phyloP scores from a whole-genome alignment of 37 sponge, comb jelly and placozoan genomes.

The Hormiphora californensis region DNA sequence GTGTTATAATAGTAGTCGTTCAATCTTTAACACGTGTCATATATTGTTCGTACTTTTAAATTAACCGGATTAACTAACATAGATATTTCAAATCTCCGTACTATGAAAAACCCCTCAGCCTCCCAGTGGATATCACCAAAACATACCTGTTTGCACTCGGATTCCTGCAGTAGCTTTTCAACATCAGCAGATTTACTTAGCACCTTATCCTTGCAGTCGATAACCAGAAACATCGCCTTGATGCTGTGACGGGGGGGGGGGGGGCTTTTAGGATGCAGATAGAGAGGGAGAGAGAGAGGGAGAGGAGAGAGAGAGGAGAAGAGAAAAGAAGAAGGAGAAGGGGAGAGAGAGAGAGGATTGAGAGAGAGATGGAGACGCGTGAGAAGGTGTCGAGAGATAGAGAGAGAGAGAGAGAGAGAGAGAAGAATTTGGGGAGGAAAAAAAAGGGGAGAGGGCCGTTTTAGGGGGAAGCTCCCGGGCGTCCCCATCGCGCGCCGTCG shows the following conservation, averaged over 20 bases:
- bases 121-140: background rate
- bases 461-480: no score
- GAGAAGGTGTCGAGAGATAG: background rate
- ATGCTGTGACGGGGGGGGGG: slow-evolving; percentile 59
- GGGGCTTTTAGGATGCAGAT: background rate
- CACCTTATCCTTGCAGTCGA: slow-evolving; percentile 81
- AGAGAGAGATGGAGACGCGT: background rate
- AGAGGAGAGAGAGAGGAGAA: background rate
- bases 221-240: slow-evolving; percentile 77
- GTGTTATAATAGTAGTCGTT: no score
- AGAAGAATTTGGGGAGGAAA: no score
- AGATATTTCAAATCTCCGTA: no score
- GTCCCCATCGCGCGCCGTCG: no score
- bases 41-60: no score
- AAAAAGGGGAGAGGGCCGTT: no score
- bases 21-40: no score
- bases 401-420: no score
- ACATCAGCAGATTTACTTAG: slow-evolving; percentile 22
- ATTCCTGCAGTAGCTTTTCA: slow-evolving; percentile 20
- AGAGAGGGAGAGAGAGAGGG: background rate
- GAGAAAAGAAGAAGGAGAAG: background rate
- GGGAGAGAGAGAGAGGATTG: background rate
- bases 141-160: slow-evolving; percentile 24
- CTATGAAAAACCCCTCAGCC: no score
- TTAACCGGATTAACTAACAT: no score